Percentiles rank a stretch among this genome's conserved stretches.
phyloP scores from a whole-genome alignment of 1,140 invertebrate species.

The Caenorhabditis brenneri region DNA sequence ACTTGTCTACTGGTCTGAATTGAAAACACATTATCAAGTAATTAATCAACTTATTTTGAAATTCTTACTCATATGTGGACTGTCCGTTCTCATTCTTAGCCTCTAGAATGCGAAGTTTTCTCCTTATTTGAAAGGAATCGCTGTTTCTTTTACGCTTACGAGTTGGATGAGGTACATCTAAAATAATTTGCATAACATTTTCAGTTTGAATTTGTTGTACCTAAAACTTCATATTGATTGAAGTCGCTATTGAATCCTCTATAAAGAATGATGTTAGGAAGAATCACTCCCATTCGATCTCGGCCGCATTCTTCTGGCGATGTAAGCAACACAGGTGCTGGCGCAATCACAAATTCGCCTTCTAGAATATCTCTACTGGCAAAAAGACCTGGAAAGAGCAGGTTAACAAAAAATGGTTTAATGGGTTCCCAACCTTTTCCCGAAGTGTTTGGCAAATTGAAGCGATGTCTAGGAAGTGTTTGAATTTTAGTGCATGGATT shows the following conservation, averaged over 20 bases:
- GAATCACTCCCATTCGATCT: not conserved
- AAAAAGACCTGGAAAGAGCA: not conserved
- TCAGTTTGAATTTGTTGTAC: not conserved
- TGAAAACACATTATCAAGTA: too few relatives aligned
- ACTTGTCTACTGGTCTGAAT: not conserved
- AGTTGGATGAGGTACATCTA: not conserved
- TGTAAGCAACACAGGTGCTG: not conserved
- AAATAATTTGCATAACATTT: not conserved
- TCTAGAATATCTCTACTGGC: not conserved
- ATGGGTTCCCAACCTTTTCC: not conserved
- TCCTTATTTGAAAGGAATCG: not conserved
- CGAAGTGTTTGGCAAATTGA: not conserved
- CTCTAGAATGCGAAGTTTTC: not conserved
- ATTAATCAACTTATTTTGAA: too few relatives aligned
- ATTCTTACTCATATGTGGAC: not conserved
- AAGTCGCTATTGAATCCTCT: not conserved
- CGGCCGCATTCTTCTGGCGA: constrained; percentile 5
- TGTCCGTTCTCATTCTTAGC: not conserved
- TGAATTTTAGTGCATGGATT: not conserved
- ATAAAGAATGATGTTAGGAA: not conserved
- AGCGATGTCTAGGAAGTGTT: not conserved
- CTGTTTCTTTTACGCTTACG: not conserved
- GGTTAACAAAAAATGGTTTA: not conserved
- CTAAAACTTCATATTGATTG: not conserved
- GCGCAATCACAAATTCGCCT: not conserved